Conservation (phyloP, 2,113 vertebrate genomes). For the Bostrychus sinensis region DNA sequence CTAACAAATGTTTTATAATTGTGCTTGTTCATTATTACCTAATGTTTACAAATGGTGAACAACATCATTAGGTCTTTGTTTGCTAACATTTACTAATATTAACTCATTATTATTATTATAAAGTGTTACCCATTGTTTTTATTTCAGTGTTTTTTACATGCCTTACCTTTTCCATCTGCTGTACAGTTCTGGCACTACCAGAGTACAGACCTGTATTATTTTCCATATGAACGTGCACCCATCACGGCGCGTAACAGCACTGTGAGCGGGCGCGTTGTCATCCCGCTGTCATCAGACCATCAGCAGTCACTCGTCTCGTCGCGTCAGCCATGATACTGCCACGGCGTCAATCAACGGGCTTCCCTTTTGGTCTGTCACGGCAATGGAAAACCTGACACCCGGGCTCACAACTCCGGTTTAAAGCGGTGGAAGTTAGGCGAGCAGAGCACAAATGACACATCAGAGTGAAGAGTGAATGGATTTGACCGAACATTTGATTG, state of each 20-base stretch:
- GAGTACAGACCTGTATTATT: neutral
- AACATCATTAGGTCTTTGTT: too few species aligned
- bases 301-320: conserved; percentile 60
- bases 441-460: conserved; percentile 12
- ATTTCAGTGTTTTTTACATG: neutral
- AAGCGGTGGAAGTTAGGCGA: conserved; percentile 18
- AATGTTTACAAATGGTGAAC: too few species aligned
- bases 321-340: conserved; percentile 53
- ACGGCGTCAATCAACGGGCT: conserved; percentile 50
- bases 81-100: too few species aligned
- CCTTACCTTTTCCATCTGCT: neutral
- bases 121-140: too few species aligned
- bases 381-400: conserved; percentile 30
- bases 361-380: conserved; percentile 34
- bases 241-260: conserved; percentile 3
- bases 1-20: too few species aligned
- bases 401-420: conserved; percentile 27
- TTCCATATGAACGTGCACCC: neutral
- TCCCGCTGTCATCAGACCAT: conserved; percentile 43
- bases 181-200: too few species aligned
- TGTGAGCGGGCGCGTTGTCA: conserved; percentile 19
- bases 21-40: too few species aligned
- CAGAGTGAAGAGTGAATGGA: conserved; percentile 10
- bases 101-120: too few species aligned
- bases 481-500: conserved; percentile 43